Percentiles rank a stretch among this genome's conserved stretches.
Evolutionary conservation across 2,888 invertebrate species (phyloP).

Genomic region (Cantharis lateralis): DNA sequence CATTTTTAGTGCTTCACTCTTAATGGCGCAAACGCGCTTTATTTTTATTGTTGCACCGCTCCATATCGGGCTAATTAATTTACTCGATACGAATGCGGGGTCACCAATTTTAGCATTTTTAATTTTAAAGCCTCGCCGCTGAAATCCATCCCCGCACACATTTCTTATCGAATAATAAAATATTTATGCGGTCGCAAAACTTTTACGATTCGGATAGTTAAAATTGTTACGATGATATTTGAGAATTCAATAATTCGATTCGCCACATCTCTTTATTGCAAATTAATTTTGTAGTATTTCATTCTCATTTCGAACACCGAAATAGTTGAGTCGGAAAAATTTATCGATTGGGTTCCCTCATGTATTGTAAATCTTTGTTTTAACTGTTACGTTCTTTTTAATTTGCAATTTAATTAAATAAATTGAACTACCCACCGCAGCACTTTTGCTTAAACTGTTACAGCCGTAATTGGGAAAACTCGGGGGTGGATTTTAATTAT

Average conservation of each 20-base stretch:
- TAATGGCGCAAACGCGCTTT: not conserved
- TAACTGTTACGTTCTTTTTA: not conserved
- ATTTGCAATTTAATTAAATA: not conserved
- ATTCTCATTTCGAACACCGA: not conserved
- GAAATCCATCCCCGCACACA: not conserved
- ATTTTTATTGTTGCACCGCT: not conserved
- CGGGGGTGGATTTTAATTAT: not conserved
- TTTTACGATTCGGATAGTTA: not conserved
- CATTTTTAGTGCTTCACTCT: not conserved
- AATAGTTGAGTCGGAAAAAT: not conserved
- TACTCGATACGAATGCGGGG: not conserved
- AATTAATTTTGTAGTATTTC: not conserved
- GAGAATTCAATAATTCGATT: not conserved
- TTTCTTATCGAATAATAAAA: not conserved
- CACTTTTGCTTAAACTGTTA: not conserved
- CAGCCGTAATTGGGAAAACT: not conserved
- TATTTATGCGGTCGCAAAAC: not conserved
- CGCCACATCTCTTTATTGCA: not conserved
- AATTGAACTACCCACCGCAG: not conserved
- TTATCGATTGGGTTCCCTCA: not conserved
- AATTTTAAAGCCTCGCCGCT: not conserved
- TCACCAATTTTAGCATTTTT: not conserved
- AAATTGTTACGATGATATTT: not conserved
- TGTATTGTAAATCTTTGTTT: not conserved
- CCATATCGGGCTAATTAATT: not conserved